These are phyloP conservation scores for Potorous gilbertii DNA, from an alignment of 2,797 vertebrate species.

Conservation along the genomic window DNA sequence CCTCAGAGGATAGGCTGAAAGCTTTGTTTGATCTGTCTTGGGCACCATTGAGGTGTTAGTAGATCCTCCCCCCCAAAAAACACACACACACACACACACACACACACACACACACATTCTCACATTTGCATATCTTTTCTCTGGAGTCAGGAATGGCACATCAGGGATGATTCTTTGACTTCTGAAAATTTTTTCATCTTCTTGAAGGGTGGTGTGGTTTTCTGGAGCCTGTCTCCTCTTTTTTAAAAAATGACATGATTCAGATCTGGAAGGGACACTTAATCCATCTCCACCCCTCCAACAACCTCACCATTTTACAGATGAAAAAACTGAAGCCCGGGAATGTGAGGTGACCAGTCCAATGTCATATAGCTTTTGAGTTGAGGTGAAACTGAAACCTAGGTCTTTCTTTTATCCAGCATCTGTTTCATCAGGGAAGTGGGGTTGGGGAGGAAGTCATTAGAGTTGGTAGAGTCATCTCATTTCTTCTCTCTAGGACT, in stretches of 20 bases:
- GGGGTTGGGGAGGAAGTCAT: neutral
- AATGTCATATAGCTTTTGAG: neutral
- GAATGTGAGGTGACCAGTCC: neutral
- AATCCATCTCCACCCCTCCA: neutral
- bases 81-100: neutral
- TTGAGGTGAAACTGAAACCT: neutral
- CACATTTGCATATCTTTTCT: constrained; percentile 13
- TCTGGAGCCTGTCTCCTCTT: neutral
- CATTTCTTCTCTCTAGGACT: constrained; percentile 1
- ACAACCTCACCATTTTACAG: neutral
- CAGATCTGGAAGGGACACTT: neutral
- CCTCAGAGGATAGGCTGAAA: neutral
- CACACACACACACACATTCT: neutral
- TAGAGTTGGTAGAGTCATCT: neutral
- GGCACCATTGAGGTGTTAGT: constrained; percentile 16
- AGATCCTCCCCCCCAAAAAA: constrained; percentile 11
- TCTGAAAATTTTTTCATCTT: neutral
- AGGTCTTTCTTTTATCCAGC: neutral
- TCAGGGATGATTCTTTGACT: neutral
- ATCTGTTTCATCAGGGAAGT: neutral
- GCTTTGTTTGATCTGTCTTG: constrained; percentile 39
- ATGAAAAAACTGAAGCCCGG: neutral
- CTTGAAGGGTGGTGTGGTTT: neutral
- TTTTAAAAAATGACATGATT: neutral
- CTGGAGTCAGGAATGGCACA: neutral